These are phyloP conservation scores for Cryptoleucopteryx plumbea DNA, from an alignment of 2,113 vertebrate genomes.

Conservation along the genomic window DNA sequence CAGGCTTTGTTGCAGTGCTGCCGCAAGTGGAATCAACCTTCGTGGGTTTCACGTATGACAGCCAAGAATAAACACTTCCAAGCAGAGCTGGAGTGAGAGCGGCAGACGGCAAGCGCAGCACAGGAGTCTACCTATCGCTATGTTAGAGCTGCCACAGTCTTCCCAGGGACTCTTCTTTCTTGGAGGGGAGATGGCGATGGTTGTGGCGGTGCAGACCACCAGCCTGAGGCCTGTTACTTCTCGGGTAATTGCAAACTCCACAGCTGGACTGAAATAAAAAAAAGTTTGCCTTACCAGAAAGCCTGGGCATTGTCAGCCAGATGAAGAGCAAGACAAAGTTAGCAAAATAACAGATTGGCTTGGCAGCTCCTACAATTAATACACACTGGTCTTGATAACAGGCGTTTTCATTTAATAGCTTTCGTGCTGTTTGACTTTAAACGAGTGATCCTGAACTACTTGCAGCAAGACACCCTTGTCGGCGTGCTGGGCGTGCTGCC, in stretches of 20 bases:
- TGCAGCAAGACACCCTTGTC: background rate
- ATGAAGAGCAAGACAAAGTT: background rate
- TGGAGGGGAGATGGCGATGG: background rate
- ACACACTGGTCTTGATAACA: background rate
- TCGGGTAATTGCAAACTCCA: background rate
- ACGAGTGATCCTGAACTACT: background rate
- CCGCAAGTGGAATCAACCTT: background rate
- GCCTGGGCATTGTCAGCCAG: background rate
- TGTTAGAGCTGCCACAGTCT: background rate
- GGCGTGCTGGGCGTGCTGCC: background rate
- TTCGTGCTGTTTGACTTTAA: background rate
- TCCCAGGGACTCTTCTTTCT: background rate
- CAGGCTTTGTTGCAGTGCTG: background rate
- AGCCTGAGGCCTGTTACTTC: background rate
- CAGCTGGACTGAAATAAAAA: background rate
- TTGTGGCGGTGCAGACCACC: background rate
- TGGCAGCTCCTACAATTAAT: background rate
- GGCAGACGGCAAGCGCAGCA: background rate
- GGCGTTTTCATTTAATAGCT: background rate
- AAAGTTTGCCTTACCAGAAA: background rate
- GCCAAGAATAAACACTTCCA: background rate
- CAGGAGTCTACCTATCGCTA: background rate
- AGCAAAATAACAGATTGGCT: background rate
- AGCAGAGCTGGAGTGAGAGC: background rate
- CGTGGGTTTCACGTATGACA: fast-evolving